Evolutionary conservation across 1,140 invertebrate genomes (phyloP).

Genomic region (Drosophila pruinosa): DNA sequence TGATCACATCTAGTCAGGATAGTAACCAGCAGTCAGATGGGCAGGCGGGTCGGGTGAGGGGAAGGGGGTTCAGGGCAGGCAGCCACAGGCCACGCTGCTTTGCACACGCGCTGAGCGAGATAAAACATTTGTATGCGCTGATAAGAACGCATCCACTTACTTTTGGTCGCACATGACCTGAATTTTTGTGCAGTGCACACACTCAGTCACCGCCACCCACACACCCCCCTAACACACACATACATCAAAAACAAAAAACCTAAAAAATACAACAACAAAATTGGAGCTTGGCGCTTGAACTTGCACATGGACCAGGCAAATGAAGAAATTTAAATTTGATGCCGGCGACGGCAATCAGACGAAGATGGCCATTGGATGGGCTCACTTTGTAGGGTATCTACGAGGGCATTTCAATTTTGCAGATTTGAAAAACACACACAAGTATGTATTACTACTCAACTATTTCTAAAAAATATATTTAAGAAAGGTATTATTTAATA

Average conservation of each 20-base stretch:
- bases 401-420: no score
- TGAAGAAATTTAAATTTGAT: constrained; percentile 79
- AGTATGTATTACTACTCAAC: no score
- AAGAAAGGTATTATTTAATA: no score
- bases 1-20: background rate
- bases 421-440: no score
- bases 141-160: constrained; percentile 80
- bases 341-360: constrained; percentile 54
- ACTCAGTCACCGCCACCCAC: background rate
- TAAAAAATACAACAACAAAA: constrained; percentile 55
- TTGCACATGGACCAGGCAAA: constrained; percentile 60
- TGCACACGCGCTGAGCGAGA: constrained; percentile 72
- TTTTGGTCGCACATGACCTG: constrained; percentile 78
- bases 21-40: constrained; percentile 3
- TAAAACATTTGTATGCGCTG: constrained; percentile 80
- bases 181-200: constrained; percentile 52
- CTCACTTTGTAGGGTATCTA: background rate
- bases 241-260: background rate
- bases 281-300: constrained; percentile 50
- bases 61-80: background rate
- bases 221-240: background rate
- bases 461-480: no score
- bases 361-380: constrained; percentile 23
- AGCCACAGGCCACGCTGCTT: constrained; percentile 27
- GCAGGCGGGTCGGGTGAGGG: background rate